These are phyloP conservation scores for Lagopus leucura DNA, from an alignment of 2,113 vertebrate genomes.

Conservation along the genomic window DNA sequence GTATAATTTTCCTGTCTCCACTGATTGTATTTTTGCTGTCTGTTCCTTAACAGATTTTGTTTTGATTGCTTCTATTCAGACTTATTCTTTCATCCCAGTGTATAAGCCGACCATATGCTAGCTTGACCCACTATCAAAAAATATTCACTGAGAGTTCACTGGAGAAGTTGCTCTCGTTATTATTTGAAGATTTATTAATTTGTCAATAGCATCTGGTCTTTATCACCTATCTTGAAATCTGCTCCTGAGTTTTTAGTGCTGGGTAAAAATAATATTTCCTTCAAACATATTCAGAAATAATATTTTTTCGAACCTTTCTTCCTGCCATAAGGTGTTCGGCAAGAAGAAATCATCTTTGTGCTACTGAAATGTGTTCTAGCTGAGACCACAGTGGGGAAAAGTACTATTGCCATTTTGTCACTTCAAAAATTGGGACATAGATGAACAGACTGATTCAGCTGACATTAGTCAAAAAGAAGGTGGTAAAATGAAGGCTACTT, in stretches of 20 bases:
- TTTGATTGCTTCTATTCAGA: conserved; percentile 67
- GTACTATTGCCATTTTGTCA: background rate
- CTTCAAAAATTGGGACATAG: background rate
- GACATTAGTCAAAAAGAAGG: background rate
- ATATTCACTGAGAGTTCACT: conserved; percentile 42
- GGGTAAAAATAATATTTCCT: background rate
- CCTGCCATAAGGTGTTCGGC: background rate
- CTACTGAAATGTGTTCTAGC: background rate
- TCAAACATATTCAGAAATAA: background rate
- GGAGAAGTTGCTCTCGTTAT: conserved; percentile 51
- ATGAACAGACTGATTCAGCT: background rate
- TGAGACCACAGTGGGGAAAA: background rate
- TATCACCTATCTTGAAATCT: conserved; percentile 35
- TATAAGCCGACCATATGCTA: conserved; percentile 65
- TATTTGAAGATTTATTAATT: conserved; percentile 67
- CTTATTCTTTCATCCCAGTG: conserved; percentile 58
- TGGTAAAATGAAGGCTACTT: background rate
- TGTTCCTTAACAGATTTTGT: conserved; percentile 70
- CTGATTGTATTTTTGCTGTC: conserved; percentile 65
- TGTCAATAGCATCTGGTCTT: conserved; percentile 33
- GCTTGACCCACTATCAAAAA: conserved; percentile 60
- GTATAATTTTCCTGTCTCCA: conserved; percentile 47
- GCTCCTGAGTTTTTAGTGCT: background rate
- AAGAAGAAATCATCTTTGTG: background rate
- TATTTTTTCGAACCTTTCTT: conserved; percentile 4